phyloP scores from a whole-genome alignment of 1,140 invertebrate species.

The Drosophila triauraria region DNA sequence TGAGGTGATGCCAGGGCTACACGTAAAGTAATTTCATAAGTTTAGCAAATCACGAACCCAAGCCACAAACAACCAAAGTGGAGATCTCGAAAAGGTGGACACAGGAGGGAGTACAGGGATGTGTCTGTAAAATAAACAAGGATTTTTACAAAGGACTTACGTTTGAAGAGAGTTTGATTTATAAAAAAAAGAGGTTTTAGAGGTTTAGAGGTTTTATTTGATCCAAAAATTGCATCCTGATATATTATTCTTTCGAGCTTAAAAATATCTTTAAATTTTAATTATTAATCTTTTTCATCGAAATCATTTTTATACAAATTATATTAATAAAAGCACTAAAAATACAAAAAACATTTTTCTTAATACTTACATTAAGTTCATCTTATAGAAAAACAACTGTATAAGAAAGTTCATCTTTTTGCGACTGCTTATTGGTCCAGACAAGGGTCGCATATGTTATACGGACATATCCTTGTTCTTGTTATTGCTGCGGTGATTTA shows the following conservation, averaged over 20 bases:
- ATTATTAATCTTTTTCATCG: too few relatives aligned
- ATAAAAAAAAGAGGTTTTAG: neutral
- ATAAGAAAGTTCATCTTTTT: conserved; percentile 43
- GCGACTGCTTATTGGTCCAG: conserved; percentile 78
- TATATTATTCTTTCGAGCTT: too few relatives aligned
- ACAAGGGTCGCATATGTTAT: conserved; percentile 75
- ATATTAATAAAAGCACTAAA: too few relatives aligned
- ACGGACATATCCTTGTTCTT: conserved; percentile 37
- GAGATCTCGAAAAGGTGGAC: conserved; percentile 18
- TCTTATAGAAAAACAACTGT: neutral
- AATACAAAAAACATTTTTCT: neutral
- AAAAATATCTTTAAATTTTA: too few relatives aligned
- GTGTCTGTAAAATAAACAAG: neutral
- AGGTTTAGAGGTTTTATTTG: too few relatives aligned
- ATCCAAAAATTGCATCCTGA: too few relatives aligned
- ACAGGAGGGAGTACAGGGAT: neutral
- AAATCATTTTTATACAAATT: neutral
- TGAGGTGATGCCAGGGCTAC: conserved; percentile 43
- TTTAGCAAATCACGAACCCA: conserved; percentile 83
- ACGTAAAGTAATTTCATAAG: conserved; percentile 84
- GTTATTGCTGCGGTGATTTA: conserved; percentile 73
- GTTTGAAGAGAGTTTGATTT: neutral
- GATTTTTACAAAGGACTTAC: neutral
- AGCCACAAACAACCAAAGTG: conserved; percentile 68
- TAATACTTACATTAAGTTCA: neutral